Evolutionary conservation across 1,140 invertebrate species (phyloP), one percentile per base, ranked within the genome.

Genomic region (Drosophila watanabei): DNA sequence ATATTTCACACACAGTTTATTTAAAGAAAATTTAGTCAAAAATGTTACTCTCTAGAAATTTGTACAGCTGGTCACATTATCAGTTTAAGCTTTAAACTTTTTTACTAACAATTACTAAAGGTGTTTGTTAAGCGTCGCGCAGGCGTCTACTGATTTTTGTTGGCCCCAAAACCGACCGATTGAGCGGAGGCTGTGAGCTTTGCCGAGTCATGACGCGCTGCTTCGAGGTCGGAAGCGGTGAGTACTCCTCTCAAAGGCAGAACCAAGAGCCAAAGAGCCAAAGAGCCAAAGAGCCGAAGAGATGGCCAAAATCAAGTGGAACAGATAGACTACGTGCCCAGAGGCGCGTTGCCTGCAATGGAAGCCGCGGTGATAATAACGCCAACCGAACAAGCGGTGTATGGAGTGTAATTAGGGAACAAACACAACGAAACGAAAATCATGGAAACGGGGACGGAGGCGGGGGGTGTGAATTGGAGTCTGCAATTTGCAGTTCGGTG

Each of bases 291-390:
- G 28, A 56, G 45, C 30, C 54, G 45, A 64, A 83, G 69, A 87
- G 84, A 82, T 85, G 75, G 62, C 18, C 56, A 39, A 65, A 73
- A 77, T 46, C 7, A 56, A 61, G 32, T 41, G 62, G 43, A 58
- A 59, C 16, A 61, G 66, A 76, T 39, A 81, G 81, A 75, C 82
- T 90, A 90, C 86, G 86, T 90, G 86, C 86, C 71, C 43, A 62
- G 63, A 70, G 75, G 65, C 64, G 76, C 86, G 86, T 90, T 69
- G 46, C 41, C 54, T 71, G 66, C 79, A 82, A 37, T 77, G 41
- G 30, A 56, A 45, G 32, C 68, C 13, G 59, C 45, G 45, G 64
- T 72, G 84, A 85, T 89, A 79, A 82, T 72, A 80, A 60, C 39
- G 9, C 43, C 28, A 33, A 62, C 43, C 59, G 28, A 20, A 61